Evolutionary conservation across 2,888 invertebrate genomes (phyloP), one percentile per base, ranked within the genome.

Genomic region (Xiphydria camelus): DNA sequence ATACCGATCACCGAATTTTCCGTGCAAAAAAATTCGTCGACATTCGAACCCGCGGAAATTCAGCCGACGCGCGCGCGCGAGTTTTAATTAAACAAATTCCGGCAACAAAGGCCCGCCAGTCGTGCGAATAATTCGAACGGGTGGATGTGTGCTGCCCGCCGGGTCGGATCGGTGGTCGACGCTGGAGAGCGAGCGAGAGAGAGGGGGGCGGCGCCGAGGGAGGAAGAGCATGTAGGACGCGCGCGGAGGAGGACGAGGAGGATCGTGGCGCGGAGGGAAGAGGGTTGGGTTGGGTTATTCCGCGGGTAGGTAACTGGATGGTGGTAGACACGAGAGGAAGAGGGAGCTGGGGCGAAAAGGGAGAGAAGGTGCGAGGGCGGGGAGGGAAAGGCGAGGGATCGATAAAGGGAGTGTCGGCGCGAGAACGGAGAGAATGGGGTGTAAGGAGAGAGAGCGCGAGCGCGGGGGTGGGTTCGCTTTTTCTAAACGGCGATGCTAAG

Each of bases 341-440:
- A 59, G 41, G 23, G 49, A 42, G 45, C 36, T 10, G 29, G 12
- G 29, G 2, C 5, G n/a, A n/a, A n/a, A n/a, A n/a, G 14, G 41
- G 34, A 33, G 38, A 23, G 36, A 32, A 40, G 18, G 50, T 34
- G 34, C 19, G 15, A 15, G 18, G 32, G 33, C 22, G 40, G 41
- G 5, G 43, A 44, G 37, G n/a, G n/a, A n/a, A n/a, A n/a, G n/a
- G 55, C 55, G 61, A 56, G 55, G 57, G 64, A 70, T 70, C 73
- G 69, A 73, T 73, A 73, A 70, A 71, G 70, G 73, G 71, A 71
- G 73, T 70, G 71, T 71, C 73, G 65, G 65, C 61, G 58, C 23
- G 38, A 38, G 43, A 45, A 40, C 18, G 10, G 25, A 42, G 58
- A 62, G 60, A 64, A 64, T 59, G 57, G 56, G 60, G 54, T 49